Percentiles rank a stretch among this genome's conserved stretches.
Conservation (phyloP, 2,888 invertebrate species). For the Geophilus truncorum region DNA sequence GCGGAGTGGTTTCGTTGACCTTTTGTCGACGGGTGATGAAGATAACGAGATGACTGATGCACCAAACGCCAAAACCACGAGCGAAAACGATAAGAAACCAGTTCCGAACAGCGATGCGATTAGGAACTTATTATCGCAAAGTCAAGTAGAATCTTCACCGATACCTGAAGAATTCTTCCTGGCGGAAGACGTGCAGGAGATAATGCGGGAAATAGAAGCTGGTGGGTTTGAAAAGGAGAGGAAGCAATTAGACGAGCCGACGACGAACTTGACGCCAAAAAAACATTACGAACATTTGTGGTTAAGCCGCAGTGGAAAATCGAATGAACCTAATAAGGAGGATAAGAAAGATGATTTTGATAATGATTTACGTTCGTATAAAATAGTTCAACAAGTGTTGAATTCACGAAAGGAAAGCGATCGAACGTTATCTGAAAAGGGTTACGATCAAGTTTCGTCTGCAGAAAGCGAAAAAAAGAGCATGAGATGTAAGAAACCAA, state of each 20-base stretch:
- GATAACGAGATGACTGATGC: not conserved
- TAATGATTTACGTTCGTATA: not conserved
- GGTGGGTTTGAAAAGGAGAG: not conserved
- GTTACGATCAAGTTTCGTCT: not conserved
- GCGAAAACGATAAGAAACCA: not conserved
- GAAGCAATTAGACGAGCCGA: not conserved
- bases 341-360: not conserved
- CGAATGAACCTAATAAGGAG: not conserved
- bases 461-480: not conserved
- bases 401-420: not conserved
- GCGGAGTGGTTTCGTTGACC: slow-evolving; percentile 23
- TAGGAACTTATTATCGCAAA: not conserved
- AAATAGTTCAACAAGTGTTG: slow-evolving; percentile 22
- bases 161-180: not conserved
- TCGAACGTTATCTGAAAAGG: no score
- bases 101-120: not conserved
- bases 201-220: slow-evolving; percentile 11
- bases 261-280: not conserved
- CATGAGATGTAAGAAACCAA: not conserved
- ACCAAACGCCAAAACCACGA: no score
- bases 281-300: slow-evolving; percentile 16
- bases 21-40: not conserved
- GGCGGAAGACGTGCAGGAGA: slow-evolving; percentile 7
- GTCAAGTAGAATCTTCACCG: not conserved
- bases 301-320: not conserved